phyloP scores from a whole-genome alignment of 2,888 invertebrate genomes.

The Polia nebulosa region DNA sequence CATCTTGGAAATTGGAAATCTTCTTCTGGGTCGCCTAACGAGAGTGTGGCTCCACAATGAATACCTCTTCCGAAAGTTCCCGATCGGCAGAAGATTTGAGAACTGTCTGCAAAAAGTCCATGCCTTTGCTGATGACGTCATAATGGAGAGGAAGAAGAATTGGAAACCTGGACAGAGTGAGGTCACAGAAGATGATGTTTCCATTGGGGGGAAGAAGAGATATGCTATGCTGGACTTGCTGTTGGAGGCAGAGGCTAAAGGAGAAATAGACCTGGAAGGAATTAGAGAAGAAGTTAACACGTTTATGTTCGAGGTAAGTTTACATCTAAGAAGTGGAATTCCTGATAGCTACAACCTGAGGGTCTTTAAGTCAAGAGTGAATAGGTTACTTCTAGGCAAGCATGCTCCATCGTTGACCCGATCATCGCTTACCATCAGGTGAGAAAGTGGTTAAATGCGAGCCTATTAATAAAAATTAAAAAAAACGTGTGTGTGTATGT shows the following conservation, averaged over 20 bases:
- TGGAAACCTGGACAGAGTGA: constrained; percentile 55
- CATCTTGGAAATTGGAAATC: constrained; percentile 81
- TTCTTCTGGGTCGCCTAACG: constrained; percentile 75
- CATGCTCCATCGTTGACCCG: no score
- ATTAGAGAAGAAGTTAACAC: constrained; percentile 94
- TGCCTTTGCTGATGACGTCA: constrained; percentile 90
- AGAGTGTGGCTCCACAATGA: constrained; percentile 91
- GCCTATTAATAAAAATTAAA: no score
- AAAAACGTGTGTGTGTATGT: no score
- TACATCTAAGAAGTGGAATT: no score
- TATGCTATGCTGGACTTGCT: constrained; percentile 93
- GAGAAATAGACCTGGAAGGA: constrained; percentile 91
- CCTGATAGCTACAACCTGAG: no score
- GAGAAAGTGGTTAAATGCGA: no score
- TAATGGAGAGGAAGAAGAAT: constrained; percentile 83
- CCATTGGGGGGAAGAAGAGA: constrained; percentile 81
- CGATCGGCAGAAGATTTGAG: constrained; percentile 86
- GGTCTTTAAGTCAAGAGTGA: no score
- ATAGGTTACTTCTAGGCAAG: no score
- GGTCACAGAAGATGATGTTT: constrained; percentile 36
- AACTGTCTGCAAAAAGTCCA: constrained; percentile 87
- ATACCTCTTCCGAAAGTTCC: constrained; percentile 85
- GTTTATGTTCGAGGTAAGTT: constrained; percentile 93
- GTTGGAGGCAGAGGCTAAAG: constrained; percentile 91
- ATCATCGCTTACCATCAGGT: no score